A percentile compares a stretch with the other conserved stretches of the same genome.
These are phyloP conservation scores for Neodon shergylaensis DNA, from an alignment of 2,113 vertebrate genomes.

Conservation along the genomic window DNA sequence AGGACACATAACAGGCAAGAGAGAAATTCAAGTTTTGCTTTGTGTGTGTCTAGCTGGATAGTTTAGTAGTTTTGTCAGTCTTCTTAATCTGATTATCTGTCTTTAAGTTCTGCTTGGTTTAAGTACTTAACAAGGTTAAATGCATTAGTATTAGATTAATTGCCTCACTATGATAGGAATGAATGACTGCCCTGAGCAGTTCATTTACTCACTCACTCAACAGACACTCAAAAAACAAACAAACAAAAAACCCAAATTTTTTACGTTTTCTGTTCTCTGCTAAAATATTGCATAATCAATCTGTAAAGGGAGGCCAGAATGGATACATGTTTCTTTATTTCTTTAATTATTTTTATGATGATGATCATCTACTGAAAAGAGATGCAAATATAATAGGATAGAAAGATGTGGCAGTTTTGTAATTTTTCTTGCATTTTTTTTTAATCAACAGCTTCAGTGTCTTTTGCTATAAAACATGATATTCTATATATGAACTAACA, in stretches of 20 bases:
- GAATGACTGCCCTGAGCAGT: background rate
- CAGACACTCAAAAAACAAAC: background rate
- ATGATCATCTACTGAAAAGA: constrained; percentile 38
- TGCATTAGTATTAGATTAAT: constrained; percentile 40
- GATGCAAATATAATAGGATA: background rate
- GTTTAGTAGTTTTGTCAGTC: constrained; percentile 46
- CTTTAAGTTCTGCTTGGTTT: constrained; percentile 36
- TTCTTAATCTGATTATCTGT: constrained; percentile 45
- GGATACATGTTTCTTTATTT: background rate
- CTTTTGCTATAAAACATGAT: constrained; percentile 23
- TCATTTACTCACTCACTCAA: constrained; percentile 49
- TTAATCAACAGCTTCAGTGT: background rate
- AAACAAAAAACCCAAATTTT: too few species aligned
- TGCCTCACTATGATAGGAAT: constrained; percentile 6
- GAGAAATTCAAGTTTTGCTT: constrained; percentile 42
- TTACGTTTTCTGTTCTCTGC: background rate
- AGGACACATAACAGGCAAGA: constrained; percentile 31
- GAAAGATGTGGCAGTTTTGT: background rate
- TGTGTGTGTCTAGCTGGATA: constrained; percentile 8
- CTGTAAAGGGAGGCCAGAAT: background rate
- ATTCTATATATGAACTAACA: background rate
- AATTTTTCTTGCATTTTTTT: constrained; percentile 17
- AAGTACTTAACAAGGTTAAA: background rate
- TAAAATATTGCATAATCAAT: background rate
- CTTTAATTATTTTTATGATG: constrained; percentile 38